phyloP scores from a whole-genome alignment of 2,888 invertebrate genomes.

The Galerucella pusilla region DNA sequence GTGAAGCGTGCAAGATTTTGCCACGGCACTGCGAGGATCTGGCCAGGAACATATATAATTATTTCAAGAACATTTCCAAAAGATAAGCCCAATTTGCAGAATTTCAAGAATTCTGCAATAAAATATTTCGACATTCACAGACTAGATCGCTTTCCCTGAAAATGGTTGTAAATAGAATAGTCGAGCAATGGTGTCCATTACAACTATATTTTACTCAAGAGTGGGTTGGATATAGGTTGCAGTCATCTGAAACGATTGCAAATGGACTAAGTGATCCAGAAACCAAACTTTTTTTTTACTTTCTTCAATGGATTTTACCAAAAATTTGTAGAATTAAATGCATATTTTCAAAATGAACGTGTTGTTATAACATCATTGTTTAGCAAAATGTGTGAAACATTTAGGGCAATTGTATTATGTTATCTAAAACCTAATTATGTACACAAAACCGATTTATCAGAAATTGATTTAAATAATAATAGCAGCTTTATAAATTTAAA shows the following conservation, averaged over 20 bases:
- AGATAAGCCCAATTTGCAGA: slow-evolving; percentile 38
- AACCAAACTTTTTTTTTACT: slow-evolving; percentile 3
- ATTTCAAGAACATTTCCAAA: slow-evolving; percentile 46
- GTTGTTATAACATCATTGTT: too few species aligned
- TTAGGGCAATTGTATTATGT: too few species aligned
- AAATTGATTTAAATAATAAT: too few species aligned
- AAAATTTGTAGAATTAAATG: too few species aligned
- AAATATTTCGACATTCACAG: slow-evolving; percentile 38
- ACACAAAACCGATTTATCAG: too few species aligned
- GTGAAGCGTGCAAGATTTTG: slow-evolving; percentile 50
- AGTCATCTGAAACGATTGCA: slow-evolving; percentile 7
- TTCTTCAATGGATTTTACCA: not conserved
- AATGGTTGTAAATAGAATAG: not conserved
- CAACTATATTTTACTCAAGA: not conserved
- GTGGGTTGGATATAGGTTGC: not conserved
- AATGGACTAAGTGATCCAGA: not conserved
- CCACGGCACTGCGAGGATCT: slow-evolving; percentile 54
- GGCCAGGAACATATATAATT: slow-evolving; percentile 51
- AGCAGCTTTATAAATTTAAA: too few species aligned
- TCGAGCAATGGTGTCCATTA: not conserved
- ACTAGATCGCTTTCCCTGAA: slow-evolving; percentile 27
- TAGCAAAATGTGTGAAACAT: too few species aligned
- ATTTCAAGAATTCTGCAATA: not conserved
- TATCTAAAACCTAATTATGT: too few species aligned
- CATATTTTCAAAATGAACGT: too few species aligned